Evolutionary conservation across 2,113 vertebrate species (phyloP), one percentile per base, ranked within the genome.

Genomic region (Elgaria multicarinata): DNA sequence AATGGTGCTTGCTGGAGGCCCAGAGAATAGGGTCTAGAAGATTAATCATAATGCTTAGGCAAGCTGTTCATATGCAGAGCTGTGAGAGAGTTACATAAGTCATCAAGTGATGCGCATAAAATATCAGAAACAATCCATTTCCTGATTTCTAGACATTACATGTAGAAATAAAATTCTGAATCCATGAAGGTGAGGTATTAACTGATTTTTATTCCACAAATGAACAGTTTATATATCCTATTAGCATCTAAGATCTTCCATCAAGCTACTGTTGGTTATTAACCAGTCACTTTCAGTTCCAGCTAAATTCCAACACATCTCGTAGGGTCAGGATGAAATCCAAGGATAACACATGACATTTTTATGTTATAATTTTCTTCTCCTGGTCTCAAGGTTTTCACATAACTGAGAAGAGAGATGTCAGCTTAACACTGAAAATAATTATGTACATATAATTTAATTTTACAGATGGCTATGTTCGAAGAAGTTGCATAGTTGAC

Each of bases 391-490:
- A 64, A 10, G 53, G 0, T 20, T 92, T 33, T 83, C 78, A 28
- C 16, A 90, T 87, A 53, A 2, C 89, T 83, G 26, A 79, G 31
- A 83, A 77, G 42, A 91, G 84, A 90, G 82, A 82, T 83, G 0
- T 31, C 64, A 87, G 10, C 89, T 79, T 4, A 79, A 36, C 77
- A 79, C 69, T 86, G 88, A 83, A 93, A 62, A 92, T 92, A 71
- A 86, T 77, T 83, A 62, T 10, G 22, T 77, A 28, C 92, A 82
- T 94, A n/a, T 82, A 44, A 94, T 93, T 95, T 88, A 62, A 50
- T 95, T 94, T 97, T 95, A 86, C 96, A 99, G 98, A 98, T 96
- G 99, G 99, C 88, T 98, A 98, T 6, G 98, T 99, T 81, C 97
- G 93, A 24, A 96, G 94, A 92, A 96, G 96, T 93, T 87, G 97